Percentiles rank a stretch among this genome's conserved stretches.
These are phyloP conservation scores for Dryoscopus gambensis DNA, from an alignment of 2,113 vertebrate genomes.

Conservation along the genomic window DNA sequence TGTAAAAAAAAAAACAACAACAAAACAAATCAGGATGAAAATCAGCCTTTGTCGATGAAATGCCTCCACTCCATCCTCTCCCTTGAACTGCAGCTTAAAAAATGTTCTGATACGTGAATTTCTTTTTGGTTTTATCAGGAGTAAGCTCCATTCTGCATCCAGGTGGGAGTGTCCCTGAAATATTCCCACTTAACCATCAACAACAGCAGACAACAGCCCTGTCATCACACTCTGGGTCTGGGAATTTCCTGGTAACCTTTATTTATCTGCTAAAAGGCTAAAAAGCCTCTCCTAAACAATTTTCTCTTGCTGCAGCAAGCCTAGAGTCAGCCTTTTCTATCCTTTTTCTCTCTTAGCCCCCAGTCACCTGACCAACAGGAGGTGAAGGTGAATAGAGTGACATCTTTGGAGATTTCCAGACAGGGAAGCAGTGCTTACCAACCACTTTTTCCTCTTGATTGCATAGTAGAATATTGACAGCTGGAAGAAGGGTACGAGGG, in stretches of 20 bases:
- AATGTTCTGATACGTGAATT: neutral
- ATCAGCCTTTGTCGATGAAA: neutral
- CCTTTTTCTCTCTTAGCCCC: neutral
- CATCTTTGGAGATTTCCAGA: neutral
- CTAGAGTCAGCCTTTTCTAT: neutral
- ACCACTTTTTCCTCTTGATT: slow-evolving; percentile 53
- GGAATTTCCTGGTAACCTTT: neutral
- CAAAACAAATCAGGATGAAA: neutral
- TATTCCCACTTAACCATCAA: neutral
- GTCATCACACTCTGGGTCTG: too few species aligned
- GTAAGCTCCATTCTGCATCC: neutral
- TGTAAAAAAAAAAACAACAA: neutral
- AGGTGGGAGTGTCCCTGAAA: neutral
- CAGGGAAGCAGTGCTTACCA: slow-evolving; percentile 28
- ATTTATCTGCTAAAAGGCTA: neutral
- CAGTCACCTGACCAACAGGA: neutral
- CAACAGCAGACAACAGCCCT: neutral
- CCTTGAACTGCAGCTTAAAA: neutral
- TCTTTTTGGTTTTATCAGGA: neutral
- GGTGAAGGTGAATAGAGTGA: neutral
- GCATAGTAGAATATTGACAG: neutral
- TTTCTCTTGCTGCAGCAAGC: neutral
- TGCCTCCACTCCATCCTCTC: neutral
- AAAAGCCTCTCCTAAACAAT: neutral
- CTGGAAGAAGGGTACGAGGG: slow-evolving; percentile 26